phyloP scores from a whole-genome alignment of 2,888 invertebrate species.

The Lasioglossum villosulum region DNA sequence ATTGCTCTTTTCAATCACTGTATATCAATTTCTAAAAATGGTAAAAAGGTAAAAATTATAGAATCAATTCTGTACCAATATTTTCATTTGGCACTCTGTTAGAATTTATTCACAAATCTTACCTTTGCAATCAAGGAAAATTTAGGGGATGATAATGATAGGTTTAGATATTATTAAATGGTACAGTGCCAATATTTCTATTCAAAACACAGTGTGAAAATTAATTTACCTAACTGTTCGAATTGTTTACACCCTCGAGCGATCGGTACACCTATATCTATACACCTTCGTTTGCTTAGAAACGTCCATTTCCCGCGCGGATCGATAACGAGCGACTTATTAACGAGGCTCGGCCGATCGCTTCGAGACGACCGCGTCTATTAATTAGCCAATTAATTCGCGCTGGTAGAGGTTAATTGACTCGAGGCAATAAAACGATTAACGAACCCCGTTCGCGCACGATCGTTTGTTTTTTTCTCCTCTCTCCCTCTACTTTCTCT shows the following conservation, averaged over 20 bases:
- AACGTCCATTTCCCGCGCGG: background rate
- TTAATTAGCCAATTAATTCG: conserved; percentile 40
- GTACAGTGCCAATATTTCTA: background rate
- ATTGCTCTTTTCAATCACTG: no score
- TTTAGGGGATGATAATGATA: no score
- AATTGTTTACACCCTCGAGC: background rate
- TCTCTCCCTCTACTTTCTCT: background rate
- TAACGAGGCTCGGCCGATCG: background rate
- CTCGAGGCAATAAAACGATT: conserved; percentile 25
- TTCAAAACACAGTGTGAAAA: background rate
- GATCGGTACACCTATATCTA: no score
- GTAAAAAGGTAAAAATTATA: no score
- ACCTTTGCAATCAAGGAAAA: no score
- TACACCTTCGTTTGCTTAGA: background rate
- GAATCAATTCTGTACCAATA: no score
- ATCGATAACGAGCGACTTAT: conserved; percentile 18
- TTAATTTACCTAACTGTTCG: background rate
- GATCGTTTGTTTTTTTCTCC: background rate
- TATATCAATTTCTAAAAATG: no score
- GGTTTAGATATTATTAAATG: no score
- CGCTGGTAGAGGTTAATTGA: conserved; percentile 23
- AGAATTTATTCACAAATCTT: no score
- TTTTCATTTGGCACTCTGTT: no score
- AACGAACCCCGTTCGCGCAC: background rate
- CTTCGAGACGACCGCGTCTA: background rate